Base-by-base conservation (phyloP, 2,797 vertebrate species). In the Numenius phaeopus region DNA sequence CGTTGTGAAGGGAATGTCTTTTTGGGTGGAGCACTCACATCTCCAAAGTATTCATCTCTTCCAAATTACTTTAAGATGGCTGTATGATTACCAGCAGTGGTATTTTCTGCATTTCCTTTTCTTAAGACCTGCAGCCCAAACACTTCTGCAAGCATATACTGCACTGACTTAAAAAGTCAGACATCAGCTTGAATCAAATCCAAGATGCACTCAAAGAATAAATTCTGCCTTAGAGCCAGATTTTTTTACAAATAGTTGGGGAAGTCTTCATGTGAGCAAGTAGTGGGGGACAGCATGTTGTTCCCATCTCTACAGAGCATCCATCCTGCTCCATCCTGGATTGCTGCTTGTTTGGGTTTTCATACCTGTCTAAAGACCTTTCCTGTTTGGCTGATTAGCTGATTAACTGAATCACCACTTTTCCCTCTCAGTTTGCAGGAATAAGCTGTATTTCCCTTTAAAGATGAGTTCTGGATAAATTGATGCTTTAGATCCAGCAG, bases 381-480 rank as follows among this genome's bases (percentile, higher is more conserved):
- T 73, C 4, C 5, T 57, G 16, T 55, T 80, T 94, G 49, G 13
- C 26, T 85, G 57, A 70, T 91, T 42, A 79, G 32, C 26, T 58
- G 59, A 55, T 86, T 46, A 57, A 80, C 15, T 32, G 50, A 47
- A 80, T 66, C 27, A 81, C 32, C 11, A 30, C 13, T 69, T 84
- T 84, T 13, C 21, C n/a, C 14, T 77, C 52, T 89, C 67, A 42
- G 5, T 89, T 85, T 52, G 18, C 71, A 91, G 30, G 10, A 87
- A 44, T 55, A 80, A 85, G 4, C 6, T 65, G 5, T 30, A 69
- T 90, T 93, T 87, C n/a, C 37, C 29, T 67, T 70, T 84, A 80
- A 89, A 87, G 47, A 66, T 70, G 47, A 79, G 11, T 78, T 92
- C 34, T 88, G 66, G 46, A 19, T 77, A 57, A 92, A 90, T 9